Percentiles rank a stretch among this genome's conserved stretches.
These are phyloP conservation scores for Pollimyrus isidori DNA, from an alignment of 2,113 vertebrate species.

Conservation along the genomic window DNA sequence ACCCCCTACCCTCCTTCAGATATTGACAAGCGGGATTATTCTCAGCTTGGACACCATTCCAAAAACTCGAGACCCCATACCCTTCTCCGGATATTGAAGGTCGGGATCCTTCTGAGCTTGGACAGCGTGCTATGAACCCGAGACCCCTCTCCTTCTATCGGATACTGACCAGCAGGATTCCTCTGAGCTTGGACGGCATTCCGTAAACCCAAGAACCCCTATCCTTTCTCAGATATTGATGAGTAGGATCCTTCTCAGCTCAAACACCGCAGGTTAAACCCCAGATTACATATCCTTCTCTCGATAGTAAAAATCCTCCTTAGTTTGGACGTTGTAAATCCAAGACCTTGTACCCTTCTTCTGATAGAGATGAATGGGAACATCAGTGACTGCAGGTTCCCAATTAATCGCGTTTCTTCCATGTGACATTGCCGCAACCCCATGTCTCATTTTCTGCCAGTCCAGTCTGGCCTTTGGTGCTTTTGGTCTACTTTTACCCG, in stretches of 20 bases:
- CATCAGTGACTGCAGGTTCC: background rate
- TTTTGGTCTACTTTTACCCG: conserved; percentile 23
- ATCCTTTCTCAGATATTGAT: background rate
- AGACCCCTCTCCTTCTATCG: background rate
- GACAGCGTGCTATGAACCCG: background rate
- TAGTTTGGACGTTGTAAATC: no score
- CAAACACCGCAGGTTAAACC: no score
- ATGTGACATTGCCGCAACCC: background rate
- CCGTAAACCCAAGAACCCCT: background rate
- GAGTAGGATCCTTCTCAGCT: background rate
- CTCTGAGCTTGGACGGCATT: no score
- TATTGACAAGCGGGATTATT: background rate
- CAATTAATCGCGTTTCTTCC: background rate
- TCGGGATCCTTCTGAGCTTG: background rate
- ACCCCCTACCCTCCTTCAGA: background rate
- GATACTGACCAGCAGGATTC: background rate
- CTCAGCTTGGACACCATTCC: background rate
- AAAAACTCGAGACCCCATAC: background rate
- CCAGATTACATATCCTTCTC: no score
- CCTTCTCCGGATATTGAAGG: background rate
- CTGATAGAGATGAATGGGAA: background rate
- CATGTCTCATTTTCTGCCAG: background rate
- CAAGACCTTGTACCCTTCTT: background rate
- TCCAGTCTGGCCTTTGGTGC: background rate
- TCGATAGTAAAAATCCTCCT: no score